Evolutionary conservation across 1,140 invertebrate genomes (phyloP), one percentile per base, ranked within the genome.

Genomic region (Diorhabda carinulata): DNA sequence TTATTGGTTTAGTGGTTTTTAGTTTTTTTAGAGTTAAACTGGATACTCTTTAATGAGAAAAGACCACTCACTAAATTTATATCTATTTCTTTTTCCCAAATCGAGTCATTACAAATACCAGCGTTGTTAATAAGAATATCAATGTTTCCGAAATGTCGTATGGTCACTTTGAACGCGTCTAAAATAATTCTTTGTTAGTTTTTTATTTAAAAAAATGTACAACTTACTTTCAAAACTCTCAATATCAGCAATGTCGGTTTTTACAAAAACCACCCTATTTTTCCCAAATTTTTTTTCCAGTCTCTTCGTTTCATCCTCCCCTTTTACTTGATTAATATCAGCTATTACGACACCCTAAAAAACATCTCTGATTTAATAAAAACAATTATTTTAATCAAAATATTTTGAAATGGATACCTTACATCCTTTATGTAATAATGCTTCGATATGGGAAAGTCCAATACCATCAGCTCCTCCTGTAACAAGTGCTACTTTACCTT

Each of bases 381-480:
- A 25, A 25, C 25, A 25, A 25, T 25, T 25, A 1, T 25, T 25
- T 25, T 25, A 25, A 25, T 25, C 25, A 25, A 25, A 25, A 25
- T 25, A 25, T 1, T 25, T 25, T 25, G 25, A 25, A 25, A 25
- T 25, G 1, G 25, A 1, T 25, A 25, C 25, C 25, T 25, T 25
- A 25, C 25, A 25, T 25, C 25, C 25, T 25, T 89, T 85, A 74
- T 88, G 87, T 3, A 92, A 80, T 3, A 92, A 78, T 76, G 90
- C 88, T 73, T 88, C 86, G 69, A 84, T 86, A 75, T 88, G 90
- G 4, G 87, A 84, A 66, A 87, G 84, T 8, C 91, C 91, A 63
- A 92, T 89, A 45, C 90, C 90, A 67, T 86, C 84, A 41, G 89
- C 89, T n/a, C 86, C 91, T 42, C 91, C 91, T n/a, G 91, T 92